A percentile compares a stretch with the other conserved stretches of the same genome.
These are phyloP conservation scores for Sebastes hopkinsi DNA, from an alignment of 2,797 vertebrate species.

Conservation along the genomic window DNA sequence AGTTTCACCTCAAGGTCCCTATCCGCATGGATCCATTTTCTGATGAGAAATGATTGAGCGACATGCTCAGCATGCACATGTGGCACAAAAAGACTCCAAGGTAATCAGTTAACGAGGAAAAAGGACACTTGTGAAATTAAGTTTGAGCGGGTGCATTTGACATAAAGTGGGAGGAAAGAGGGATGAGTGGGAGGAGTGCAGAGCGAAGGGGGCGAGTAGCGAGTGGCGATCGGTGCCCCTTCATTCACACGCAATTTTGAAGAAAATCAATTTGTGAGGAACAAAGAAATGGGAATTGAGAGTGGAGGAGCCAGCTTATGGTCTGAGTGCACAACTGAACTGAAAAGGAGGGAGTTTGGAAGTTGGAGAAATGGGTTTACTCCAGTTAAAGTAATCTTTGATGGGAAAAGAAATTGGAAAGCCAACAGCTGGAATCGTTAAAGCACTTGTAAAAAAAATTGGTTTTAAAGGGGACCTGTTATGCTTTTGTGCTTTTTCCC, in stretches of 20 bases:
- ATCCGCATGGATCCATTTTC: constrained; percentile 26
- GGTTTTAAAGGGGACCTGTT: too few relatives aligned
- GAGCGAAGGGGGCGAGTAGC: constrained; percentile 19
- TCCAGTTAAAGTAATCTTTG: neutral
- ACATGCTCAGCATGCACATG: constrained; percentile 8
- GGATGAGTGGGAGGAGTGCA: constrained; percentile 7
- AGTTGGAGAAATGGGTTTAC: constrained; percentile 1
- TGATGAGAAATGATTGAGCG: constrained; percentile 23
- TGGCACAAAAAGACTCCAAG: constrained; percentile 9
- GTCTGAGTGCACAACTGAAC: neutral
- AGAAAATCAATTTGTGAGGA: constrained; percentile 55
- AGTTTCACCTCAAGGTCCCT: constrained; percentile 7
- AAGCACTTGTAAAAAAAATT: neutral
- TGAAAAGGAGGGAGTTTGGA: neutral
- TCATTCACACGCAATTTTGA: constrained; percentile 36
- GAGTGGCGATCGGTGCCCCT: constrained; percentile 17
- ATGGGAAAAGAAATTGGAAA: constrained; percentile 19
- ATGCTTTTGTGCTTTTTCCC: neutral
- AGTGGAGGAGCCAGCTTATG: neutral
- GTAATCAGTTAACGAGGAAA: constrained; percentile 37
- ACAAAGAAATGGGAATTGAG: constrained; percentile 28
- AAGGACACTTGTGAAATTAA: constrained; percentile 58
- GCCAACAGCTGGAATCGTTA: neutral
- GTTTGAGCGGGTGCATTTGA: constrained; percentile 41
- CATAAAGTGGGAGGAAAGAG: constrained; percentile 36